Conservation (phyloP, 2,888 invertebrate genomes). For the Malacosoma neustria region DNA sequence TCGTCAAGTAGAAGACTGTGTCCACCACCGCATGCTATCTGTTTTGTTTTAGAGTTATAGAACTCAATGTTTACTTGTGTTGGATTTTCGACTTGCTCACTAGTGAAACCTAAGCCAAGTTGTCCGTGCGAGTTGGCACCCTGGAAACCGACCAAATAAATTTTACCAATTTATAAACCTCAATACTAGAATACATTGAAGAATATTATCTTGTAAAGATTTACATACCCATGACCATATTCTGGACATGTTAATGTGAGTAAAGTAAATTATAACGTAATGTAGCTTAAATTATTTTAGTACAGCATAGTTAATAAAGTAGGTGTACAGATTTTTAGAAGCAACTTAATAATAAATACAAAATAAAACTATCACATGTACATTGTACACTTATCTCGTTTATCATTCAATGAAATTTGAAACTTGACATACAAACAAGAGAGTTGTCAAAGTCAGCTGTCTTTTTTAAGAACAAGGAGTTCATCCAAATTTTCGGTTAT, state of each 20-base stretch:
- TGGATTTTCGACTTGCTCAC: slow-evolving; percentile 80
- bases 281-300: no score
- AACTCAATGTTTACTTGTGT: slow-evolving; percentile 45
- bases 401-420: no score
- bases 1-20: slow-evolving; percentile 82
- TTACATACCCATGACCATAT: slow-evolving; percentile 50
- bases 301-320: no score
- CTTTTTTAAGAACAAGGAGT: no score
- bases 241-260: slow-evolving; percentile 25
- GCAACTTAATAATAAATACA: no score
- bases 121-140: slow-evolving; percentile 91
- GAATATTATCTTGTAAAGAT: neutral
- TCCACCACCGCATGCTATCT: slow-evolving; percentile 85
- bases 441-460: no score
- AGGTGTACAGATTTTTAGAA: no score
- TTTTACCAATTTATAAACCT: neutral
- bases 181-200: neutral
- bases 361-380: no score
- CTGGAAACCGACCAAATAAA: slow-evolving; percentile 50
- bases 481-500: no score
- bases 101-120: slow-evolving; percentile 79
- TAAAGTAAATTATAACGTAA: no score
- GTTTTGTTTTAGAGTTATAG: slow-evolving; percentile 68
- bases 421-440: no score
- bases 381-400: no score